Evolutionary conservation across 2,797 vertebrate genomes (phyloP).

Genomic region (Pteronotus mesoamericanus): DNA sequence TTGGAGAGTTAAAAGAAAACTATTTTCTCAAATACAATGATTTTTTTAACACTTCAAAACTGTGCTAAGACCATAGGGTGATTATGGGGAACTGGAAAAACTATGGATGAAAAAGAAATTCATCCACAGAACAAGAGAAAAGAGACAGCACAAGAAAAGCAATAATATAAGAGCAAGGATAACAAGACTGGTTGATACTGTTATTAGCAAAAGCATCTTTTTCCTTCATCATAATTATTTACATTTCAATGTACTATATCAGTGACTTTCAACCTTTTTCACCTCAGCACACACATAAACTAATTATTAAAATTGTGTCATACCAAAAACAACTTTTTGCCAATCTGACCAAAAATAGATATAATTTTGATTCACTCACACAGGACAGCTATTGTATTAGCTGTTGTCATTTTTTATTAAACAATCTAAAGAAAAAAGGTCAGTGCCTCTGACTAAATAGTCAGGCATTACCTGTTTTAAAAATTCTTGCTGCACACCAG

Average conservation of each 20-base stretch:
- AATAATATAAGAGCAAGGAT: neutral
- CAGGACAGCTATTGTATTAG: neutral
- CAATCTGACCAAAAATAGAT: neutral
- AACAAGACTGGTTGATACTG: neutral
- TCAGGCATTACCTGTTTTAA: neutral
- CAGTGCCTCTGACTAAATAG: neutral
- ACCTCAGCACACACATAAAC: neutral
- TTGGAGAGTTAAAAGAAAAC: slow-evolving; percentile 60
- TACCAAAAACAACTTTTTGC: neutral
- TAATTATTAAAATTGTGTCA: neutral
- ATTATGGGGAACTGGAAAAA: slow-evolving; percentile 47
- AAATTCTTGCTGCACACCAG: neutral
- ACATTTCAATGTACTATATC: neutral
- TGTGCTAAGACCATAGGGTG: slow-evolving; percentile 17
- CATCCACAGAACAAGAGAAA: neutral
- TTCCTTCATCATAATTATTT: neutral
- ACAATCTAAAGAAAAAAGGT: neutral
- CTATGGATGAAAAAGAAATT: slow-evolving; percentile 11
- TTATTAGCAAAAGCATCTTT: neutral
- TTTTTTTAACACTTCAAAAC: slow-evolving; percentile 52
- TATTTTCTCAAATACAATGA: slow-evolving; percentile 56
- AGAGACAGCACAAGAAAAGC: neutral
- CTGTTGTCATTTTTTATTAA: neutral
- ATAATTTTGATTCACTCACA: neutral
- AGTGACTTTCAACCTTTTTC: neutral